Percentiles rank a stretch among this genome's conserved stretches.
Conservation (phyloP, 2,888 invertebrate genomes). For the Pollenia griseotomentosa region DNA sequence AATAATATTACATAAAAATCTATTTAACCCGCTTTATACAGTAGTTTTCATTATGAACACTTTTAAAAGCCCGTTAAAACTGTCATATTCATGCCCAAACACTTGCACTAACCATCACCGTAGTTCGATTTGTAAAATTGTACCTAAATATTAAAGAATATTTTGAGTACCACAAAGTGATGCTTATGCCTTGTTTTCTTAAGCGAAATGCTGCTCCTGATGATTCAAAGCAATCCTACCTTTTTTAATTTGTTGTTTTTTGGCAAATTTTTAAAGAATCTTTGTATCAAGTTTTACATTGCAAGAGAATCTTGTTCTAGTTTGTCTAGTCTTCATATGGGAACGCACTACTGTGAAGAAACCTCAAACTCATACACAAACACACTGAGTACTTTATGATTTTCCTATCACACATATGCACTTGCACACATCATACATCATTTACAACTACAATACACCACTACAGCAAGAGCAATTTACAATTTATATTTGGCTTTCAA, state of each 20-base stretch:
- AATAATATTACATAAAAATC: background rate
- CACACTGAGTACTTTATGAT: background rate
- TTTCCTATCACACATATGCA: background rate
- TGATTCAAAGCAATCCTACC: no score
- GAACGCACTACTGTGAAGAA: no score
- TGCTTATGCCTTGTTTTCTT: no score
- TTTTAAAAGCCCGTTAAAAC: slow-evolving; percentile 21
- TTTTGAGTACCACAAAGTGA: no score
- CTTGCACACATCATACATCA: slow-evolving; percentile 37
- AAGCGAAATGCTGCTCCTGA: no score
- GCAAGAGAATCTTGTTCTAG: no score
- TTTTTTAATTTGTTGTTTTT: no score
- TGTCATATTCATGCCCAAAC: slow-evolving; percentile 40
- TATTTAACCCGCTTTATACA: background rate
- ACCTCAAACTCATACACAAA: background rate
- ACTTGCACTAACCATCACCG: background rate
- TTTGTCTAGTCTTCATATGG: no score
- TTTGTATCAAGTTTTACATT: no score
- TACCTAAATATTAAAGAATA: no score
- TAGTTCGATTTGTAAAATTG: no score
- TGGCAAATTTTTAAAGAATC: no score
- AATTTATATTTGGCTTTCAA: slow-evolving; percentile 64
- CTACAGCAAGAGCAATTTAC: slow-evolving; percentile 53
- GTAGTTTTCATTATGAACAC: slow-evolving; percentile 26
- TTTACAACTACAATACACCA: slow-evolving; percentile 13